Conservation (phyloP, 2,888 invertebrate genomes). For the Galerucella nymphaeae region DNA sequence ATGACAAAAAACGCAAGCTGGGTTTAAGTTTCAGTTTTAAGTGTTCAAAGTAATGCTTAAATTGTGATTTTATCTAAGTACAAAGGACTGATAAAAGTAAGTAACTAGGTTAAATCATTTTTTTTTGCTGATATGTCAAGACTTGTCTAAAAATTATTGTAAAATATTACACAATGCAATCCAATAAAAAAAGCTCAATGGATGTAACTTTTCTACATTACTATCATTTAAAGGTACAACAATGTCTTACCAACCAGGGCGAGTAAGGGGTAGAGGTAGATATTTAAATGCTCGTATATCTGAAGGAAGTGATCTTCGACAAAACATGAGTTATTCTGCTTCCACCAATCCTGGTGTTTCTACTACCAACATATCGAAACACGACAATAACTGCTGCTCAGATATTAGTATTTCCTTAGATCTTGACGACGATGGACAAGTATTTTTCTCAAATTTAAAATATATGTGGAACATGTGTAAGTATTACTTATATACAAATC, state of each 20-base stretch:
- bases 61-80: conserved; percentile 30
- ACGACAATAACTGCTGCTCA: conserved; percentile 58
- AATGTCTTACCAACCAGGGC: conserved; percentile 47
- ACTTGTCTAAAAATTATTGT: conserved; percentile 24
- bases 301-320: conserved; percentile 35
- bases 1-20: background rate
- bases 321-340: conserved; percentile 22
- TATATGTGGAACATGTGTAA: conserved; percentile 57
- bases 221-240: conserved; percentile 33
- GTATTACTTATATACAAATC: conserved; percentile 28
- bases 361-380: conserved; percentile 52
- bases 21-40: background rate
- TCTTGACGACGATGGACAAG: conserved; percentile 62
- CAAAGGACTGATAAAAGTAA: conserved; percentile 28
- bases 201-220: background rate
- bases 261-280: conserved; percentile 51
- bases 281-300: conserved; percentile 39
- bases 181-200: background rate
- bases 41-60: conserved; percentile 5
- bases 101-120: conserved; percentile 18
- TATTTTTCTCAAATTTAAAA: conserved; percentile 66
- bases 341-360: conserved; percentile 34
- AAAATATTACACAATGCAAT: conserved; percentile 5
- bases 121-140: conserved; percentile 19
- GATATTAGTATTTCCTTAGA: conserved; percentile 64